phyloP scores from a whole-genome alignment of 2,888 invertebrate genomes.

The Agrypnus murinus region DNA sequence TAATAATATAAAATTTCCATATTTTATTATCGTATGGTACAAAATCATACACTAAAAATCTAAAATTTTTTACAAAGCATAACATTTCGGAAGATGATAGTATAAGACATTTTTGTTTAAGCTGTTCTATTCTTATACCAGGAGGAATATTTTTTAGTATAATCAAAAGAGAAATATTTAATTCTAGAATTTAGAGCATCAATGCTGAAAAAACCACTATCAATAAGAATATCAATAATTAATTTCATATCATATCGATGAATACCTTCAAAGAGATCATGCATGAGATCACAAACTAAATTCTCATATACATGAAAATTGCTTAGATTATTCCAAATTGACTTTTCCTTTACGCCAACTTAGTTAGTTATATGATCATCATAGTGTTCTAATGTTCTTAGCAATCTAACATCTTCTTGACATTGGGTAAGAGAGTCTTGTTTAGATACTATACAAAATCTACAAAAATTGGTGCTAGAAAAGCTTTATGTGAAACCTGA shows the following conservation, averaged over 20 bases:
- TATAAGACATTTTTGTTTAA: constrained; percentile 53
- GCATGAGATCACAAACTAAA: constrained; percentile 59
- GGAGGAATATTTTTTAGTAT: constrained; percentile 50
- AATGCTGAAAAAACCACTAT: constrained; percentile 39
- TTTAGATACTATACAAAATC: constrained; percentile 50
- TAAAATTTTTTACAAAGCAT: constrained; percentile 56
- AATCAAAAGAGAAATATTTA: constrained; percentile 48
- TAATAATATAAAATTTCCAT: constrained; percentile 54
- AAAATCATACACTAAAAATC: too few species aligned
- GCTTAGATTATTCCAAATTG: constrained; percentile 59
- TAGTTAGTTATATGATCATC: too few species aligned
- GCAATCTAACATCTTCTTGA: too few species aligned
- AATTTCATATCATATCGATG: constrained; percentile 56
- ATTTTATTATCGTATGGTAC: constrained; percentile 39
- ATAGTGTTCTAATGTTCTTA: too few species aligned
- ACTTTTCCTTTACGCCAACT: constrained; percentile 57
- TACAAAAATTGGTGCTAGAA: too few species aligned
- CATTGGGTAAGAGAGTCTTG: too few species aligned
- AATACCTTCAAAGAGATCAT: constrained; percentile 58
- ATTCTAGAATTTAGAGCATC: constrained; percentile 51
- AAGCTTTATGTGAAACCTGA: constrained; percentile 61
- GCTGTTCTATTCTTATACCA: constrained; percentile 50
- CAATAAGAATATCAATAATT: constrained; percentile 52
- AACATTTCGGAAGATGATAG: constrained; percentile 62
- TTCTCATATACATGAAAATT: constrained; percentile 59